A percentile compares a stretch with the other conserved stretches of the same genome.
Conservation (phyloP, 2,113 vertebrate species). For the Lethenteron camtschaticum region DNA sequence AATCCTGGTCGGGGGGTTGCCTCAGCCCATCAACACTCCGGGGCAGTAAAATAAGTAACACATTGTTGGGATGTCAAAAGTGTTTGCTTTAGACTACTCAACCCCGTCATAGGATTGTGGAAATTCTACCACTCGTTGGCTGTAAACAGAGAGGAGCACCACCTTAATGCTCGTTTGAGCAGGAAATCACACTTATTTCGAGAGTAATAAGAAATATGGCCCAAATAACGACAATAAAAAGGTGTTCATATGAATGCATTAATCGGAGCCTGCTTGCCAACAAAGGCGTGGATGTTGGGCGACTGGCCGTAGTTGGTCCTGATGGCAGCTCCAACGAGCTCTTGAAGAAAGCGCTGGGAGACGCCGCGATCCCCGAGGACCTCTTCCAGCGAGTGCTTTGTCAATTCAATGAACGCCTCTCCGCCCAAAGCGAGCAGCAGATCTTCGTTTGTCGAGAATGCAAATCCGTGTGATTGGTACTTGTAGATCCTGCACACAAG, state of each 20-base stretch:
- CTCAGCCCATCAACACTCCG: no score
- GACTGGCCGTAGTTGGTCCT: constrained; percentile 80
- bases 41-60: no score
- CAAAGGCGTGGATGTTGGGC: constrained; percentile 68
- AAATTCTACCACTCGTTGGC: no score
- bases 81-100: no score
- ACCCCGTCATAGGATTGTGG: no score
- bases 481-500: constrained; percentile 58
- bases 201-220: not conserved
- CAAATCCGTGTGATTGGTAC: constrained; percentile 79
- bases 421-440: constrained; percentile 62
- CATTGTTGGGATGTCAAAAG: no score
- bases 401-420: constrained; percentile 76
- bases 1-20: no score
- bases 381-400: constrained; percentile 52
- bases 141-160: no score
- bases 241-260: constrained; percentile 3
- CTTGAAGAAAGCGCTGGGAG: constrained; percentile 80
- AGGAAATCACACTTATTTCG: no score
- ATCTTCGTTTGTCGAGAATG: constrained; percentile 75
- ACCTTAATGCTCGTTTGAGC: no score
- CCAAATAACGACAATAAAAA: constrained; percentile 3
- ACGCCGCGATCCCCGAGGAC: constrained; percentile 69
- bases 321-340: constrained; percentile 61
- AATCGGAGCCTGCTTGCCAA: constrained; percentile 27